Conservation (phyloP, 2,797 vertebrate genomes). For the Dallia pectoralis region DNA sequence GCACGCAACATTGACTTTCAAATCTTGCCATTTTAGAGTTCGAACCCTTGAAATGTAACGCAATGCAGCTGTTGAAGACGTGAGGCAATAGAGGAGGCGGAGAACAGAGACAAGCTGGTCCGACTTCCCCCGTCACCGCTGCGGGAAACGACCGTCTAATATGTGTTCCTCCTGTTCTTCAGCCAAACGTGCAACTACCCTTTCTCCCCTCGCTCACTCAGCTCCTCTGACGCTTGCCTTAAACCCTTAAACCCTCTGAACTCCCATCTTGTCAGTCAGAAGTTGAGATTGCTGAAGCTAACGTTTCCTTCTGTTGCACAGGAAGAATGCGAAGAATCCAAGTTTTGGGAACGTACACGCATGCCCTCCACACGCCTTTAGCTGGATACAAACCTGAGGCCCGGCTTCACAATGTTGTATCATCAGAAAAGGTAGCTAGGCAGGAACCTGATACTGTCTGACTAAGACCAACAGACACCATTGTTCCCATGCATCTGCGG, state of each 20-base stretch:
- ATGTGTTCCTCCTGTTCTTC: neutral
- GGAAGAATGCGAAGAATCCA: conserved; percentile 28
- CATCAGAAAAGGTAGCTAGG: conserved; percentile 26
- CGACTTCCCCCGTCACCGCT: neutral
- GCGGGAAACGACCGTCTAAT: neutral
- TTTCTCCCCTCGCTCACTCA: neutral
- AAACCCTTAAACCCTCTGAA: conserved; percentile 18
- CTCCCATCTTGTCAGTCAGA: conserved; percentile 22
- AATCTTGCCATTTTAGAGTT: neutral
- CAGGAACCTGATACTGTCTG: conserved; percentile 31
- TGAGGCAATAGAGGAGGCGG: conserved; percentile 20
- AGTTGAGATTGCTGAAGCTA: conserved; percentile 31
- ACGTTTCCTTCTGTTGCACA: conserved; percentile 44
- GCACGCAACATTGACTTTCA: neutral
- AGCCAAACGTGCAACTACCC: conserved; percentile 1
- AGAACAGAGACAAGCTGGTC: neutral
- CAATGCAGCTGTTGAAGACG: conserved; percentile 60
- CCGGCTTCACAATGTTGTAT: conserved; percentile 21
- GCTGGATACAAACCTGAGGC: conserved; percentile 16
- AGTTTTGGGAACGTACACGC: conserved; percentile 41
- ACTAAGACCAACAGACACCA: conserved; percentile 20
- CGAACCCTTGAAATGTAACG: neutral
- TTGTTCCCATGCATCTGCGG: conserved; percentile 20
- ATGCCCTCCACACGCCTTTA: conserved; percentile 17
- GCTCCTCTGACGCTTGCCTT: conserved; percentile 26